Evolutionary conservation across 1,140 invertebrate genomes (phyloP), one percentile per base, ranked within the genome.

Genomic region (Vanessa tameamea): DNA sequence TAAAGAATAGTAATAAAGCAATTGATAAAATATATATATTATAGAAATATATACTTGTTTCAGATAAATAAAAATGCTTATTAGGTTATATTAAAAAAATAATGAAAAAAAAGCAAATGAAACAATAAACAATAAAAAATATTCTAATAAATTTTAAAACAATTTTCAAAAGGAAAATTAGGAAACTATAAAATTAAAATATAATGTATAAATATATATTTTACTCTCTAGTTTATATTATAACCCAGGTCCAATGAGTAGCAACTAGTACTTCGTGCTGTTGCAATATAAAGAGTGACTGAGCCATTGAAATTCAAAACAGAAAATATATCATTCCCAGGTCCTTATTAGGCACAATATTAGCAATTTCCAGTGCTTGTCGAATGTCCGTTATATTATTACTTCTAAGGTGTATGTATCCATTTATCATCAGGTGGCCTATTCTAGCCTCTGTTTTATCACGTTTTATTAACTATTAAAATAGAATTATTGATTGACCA

Each of bases 341-440:
- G 6, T 9, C 53, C 53, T 12, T 57, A 57, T 57, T 57, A 57
- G 53, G 53, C 11, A 57, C 53, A 57, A 57, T 57, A 57, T 57
- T 57, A 57, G 53, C 53, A 57, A 57, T 57, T 57, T 57, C 53
- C 53, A 57, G 53, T 23, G 16, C 53, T 57, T 57, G 53, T 57
- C 53, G 53, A 57, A 57, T 57, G 53, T 57, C 53, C 23, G 16
- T 57, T 20, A 23, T 20, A 57, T 57, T 57, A 57, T 23, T 23
- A 23, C 20, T 20, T 16, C 53, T 23, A 20, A 57, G 20, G 53
- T 57, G 53, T 57, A 57, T 57, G 53, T n/a, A 57, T 23, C 53
- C 53, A 57, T 57, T 57, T 16, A 57, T 57, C 53, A 57, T 57
- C 16, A 57, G 16, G 37, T 43, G 37, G 53, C 20, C 53, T 23